Evolutionary conservation across 2,888 invertebrate genomes (phyloP), one percentile per base, ranked within the genome.

Genomic region (Zeuzera pyrina): DNA sequence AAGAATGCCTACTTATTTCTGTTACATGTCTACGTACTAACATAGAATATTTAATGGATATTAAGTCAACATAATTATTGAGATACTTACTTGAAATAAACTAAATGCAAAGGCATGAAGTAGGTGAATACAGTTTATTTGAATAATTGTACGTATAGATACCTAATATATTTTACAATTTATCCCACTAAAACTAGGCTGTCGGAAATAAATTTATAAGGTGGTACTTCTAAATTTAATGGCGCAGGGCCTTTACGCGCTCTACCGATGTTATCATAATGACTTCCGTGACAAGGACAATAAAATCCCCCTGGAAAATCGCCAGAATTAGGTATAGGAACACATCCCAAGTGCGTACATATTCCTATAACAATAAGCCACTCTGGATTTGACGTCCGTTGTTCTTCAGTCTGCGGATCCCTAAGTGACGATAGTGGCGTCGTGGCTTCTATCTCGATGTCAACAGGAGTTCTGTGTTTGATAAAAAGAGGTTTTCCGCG

Each of bases 241-340:
- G 92, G 91, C 2, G 92, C 92, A 1, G 92, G 92, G 1, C 92
- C 92, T 69, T 90, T 91, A 23, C 93, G 85, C 35, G 88, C 84
- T 42, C 93, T 83, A 2, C 92, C 93, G 2, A 91, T 79, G 13
- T 86, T 89, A 56, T 93, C 93, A 56, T 88, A 94, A 62, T 93
- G 93, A 34, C 92, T 91, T 2, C 93, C 93, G 53, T 94, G 93
- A 58, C 93, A 94, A 0, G 94, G 93, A 49, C 93, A 94, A 59
- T 90, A 94, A 41, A 76, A 93, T 3, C 93, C 93, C 8, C 90
- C 90, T 1, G 58, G 49, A 54, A 70, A 91, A 34, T 91, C 89
- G 3, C 89, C 89, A 3, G 85, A 61, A 42, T 86, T 86, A 1
- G 91, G 85, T 31, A 95, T 88, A 2, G 94, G 94, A 19, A 95